These are phyloP conservation scores for Acropora yongei DNA, from an alignment of 64 coral and sea anemone species.

Conservation along the genomic window DNA sequence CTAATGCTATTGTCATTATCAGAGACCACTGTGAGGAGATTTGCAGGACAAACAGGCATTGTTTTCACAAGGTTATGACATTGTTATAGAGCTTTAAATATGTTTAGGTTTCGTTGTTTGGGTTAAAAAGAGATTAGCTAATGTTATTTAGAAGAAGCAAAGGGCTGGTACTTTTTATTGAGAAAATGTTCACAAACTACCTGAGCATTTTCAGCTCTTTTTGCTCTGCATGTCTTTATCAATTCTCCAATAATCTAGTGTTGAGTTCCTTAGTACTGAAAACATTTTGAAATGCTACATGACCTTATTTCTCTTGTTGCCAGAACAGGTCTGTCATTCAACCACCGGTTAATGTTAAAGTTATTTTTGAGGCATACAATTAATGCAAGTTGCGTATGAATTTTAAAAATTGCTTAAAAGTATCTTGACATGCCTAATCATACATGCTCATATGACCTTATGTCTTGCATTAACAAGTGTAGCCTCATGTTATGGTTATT, in stretches of 20 bases:
- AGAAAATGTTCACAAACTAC: not conserved
- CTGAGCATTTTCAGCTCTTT: not conserved
- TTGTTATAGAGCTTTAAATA: conserved; percentile 5
- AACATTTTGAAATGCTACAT: not conserved
- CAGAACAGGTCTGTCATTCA: conserved; percentile 19
- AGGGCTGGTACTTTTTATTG: conserved; percentile 1
- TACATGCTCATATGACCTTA: conserved; percentile 2
- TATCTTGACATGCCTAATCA: not conserved
- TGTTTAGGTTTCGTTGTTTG: not conserved
- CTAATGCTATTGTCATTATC: not conserved
- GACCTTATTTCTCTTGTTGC: conserved; percentile 9
- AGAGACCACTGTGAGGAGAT: not conserved
- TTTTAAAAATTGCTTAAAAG: conserved; percentile 15
- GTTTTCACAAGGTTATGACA: conserved; percentile 14
- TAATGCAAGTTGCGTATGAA: not conserved
- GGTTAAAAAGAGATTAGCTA: not conserved
- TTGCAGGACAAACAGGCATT: not conserved
- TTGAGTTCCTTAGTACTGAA: conserved; percentile 1
- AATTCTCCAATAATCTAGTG: not conserved
- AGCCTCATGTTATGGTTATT: conserved; percentile 28
- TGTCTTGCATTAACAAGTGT: conserved; percentile 6
- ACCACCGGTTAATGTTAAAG: conserved; percentile 21
- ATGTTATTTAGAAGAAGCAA: not conserved
- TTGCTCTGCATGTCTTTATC: not conserved
- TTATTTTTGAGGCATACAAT: not conserved